These are phyloP conservation scores for Xenotilapia flavipinnis DNA, from an alignment of 2,113 vertebrate genomes.

Conservation along the genomic window DNA sequence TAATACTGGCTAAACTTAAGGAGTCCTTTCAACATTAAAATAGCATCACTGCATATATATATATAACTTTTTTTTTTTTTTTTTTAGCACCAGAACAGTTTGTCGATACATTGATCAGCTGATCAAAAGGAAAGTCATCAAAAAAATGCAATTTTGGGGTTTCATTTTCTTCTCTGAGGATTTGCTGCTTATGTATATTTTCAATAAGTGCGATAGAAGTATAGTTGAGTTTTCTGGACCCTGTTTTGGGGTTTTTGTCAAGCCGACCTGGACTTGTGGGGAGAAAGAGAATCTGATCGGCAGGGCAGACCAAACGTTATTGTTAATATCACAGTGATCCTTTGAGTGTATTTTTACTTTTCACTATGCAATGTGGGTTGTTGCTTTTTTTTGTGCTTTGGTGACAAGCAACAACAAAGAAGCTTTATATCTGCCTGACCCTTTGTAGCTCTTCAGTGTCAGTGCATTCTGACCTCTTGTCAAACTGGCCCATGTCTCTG, in stretches of 20 bases:
- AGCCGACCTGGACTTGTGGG: background rate
- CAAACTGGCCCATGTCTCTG: background rate
- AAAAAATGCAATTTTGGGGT: background rate
- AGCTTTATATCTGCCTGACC: background rate
- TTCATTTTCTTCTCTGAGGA: background rate
- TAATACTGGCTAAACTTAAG: background rate
- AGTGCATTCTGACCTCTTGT: background rate
- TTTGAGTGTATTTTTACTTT: background rate
- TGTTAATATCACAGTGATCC: background rate
- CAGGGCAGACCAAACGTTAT: background rate
- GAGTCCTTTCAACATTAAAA: background rate
- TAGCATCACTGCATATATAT: background rate
- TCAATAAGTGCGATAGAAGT: background rate
- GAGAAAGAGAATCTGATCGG: background rate
- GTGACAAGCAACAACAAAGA: background rate
- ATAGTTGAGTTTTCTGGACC: background rate
- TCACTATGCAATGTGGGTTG: background rate
- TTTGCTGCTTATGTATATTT: background rate
- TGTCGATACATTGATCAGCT: background rate
- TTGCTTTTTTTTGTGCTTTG: background rate
- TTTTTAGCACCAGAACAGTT: background rate
- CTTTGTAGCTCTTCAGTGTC: background rate
- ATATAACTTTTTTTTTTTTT: too few relatives aligned
- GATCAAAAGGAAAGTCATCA: background rate
- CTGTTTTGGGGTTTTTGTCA: background rate